Percentiles rank a stretch among this genome's conserved stretches.
Evolutionary conservation across 2,113 vertebrate species (phyloP).

Genomic region (Carettochelys insculpta): DNA sequence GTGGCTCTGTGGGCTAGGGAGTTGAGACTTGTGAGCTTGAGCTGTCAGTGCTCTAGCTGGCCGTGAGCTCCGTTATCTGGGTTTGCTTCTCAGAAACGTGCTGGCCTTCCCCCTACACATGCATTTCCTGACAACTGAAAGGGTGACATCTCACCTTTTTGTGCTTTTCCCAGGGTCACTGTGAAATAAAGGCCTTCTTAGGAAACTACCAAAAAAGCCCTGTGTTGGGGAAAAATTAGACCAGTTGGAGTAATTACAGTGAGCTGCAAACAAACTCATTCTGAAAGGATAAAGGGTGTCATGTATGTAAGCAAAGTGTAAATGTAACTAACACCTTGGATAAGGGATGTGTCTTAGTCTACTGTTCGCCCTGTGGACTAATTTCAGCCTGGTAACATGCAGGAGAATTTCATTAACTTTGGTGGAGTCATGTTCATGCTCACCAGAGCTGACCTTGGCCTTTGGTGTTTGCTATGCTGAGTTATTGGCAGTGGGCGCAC

Average conservation of each 20-base stretch:
- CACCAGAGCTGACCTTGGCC: not conserved
- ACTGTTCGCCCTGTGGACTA: not conserved
- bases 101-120: not conserved
- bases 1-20: not conserved
- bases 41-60: not conserved
- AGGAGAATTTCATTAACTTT: not conserved
- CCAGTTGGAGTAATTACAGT: not conserved
- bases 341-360: not conserved
- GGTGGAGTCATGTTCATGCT: not conserved
- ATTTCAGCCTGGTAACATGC: not conserved
- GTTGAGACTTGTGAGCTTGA: not conserved
- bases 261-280: not conserved
- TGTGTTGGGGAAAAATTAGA: not conserved
- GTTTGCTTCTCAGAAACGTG: not conserved
- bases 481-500: not conserved
- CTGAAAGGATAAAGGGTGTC: not conserved
- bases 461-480: not conserved
- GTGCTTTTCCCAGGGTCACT: not conserved
- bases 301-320: not conserved
- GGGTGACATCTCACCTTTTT: not conserved
- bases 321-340: not conserved
- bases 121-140: not conserved
- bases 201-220: not conserved
- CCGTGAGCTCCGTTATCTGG: not conserved
- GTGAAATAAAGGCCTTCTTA: not conserved